Percentiles rank a stretch among this genome's conserved stretches.
These are phyloP conservation scores for Meloe dianella DNA, from an alignment of 2,888 invertebrate genomes.

Conservation along the genomic window DNA sequence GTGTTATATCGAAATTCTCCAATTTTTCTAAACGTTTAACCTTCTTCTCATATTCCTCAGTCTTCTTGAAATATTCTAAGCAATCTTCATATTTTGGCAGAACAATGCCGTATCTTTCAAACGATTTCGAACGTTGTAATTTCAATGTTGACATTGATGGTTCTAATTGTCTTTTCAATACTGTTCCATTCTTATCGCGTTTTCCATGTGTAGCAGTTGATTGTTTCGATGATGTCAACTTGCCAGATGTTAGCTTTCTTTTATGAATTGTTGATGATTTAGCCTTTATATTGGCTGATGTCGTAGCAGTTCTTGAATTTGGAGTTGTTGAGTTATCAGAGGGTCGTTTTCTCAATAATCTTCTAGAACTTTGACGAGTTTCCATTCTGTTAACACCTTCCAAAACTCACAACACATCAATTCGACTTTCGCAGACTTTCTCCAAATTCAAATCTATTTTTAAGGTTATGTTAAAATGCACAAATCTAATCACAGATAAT, in stretches of 20 bases:
- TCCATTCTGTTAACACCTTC: not conserved
- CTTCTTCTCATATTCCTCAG: conserved; percentile 31
- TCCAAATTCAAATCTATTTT: not conserved
- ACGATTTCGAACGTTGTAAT: conserved; percentile 23
- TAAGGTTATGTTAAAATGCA: not conserved
- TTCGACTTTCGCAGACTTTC: not conserved
- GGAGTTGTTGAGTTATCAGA: not conserved
- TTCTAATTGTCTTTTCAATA: not conserved
- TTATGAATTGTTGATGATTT: too few species aligned
- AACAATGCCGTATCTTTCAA: conserved; percentile 41
- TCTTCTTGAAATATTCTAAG: conserved; percentile 36
- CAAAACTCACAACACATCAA: not conserved
- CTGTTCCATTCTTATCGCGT: too few species aligned
- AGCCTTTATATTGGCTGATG: too few species aligned
- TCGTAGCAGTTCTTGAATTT: not conserved
- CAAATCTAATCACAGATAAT: not conserved
- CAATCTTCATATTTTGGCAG: conserved; percentile 42
- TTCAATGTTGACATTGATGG: not conserved
- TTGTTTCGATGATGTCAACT: too few species aligned
- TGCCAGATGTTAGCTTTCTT: too few species aligned
- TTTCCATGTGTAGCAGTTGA: too few species aligned
- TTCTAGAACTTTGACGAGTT: not conserved
- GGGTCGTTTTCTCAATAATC: not conserved
- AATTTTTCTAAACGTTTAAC: conserved; percentile 32
- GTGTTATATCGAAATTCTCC: conserved; percentile 27